Evolutionary conservation across 2,888 invertebrate genomes (phyloP).

Genomic region (Pegoplata infirma): DNA sequence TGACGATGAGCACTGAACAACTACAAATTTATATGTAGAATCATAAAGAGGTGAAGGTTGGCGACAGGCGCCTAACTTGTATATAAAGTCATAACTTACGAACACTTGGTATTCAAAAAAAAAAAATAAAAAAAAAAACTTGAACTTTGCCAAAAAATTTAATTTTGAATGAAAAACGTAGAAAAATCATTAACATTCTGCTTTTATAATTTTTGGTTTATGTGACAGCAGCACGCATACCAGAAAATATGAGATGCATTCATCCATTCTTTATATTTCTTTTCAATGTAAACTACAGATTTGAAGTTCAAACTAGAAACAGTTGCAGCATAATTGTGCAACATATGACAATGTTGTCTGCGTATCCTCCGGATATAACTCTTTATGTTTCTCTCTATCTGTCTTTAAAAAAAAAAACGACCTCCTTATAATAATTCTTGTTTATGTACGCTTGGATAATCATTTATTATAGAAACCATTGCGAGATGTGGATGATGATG

Average conservation of each 20-base stretch:
- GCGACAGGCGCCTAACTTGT: constrained; percentile 73
- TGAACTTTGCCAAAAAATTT: constrained; percentile 66
- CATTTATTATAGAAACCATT: background rate
- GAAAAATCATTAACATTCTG: constrained; percentile 45
- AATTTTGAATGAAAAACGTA: constrained; percentile 38
- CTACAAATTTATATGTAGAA: constrained; percentile 19
- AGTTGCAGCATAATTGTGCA: background rate
- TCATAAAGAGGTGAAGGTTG: constrained; percentile 74
- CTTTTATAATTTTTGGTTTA: constrained; percentile 36
- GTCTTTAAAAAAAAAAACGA: no score
- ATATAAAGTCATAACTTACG: background rate
- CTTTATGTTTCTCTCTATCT: no score
- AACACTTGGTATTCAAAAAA: background rate
- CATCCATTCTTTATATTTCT: background rate
- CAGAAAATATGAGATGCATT: background rate
- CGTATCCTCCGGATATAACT: constrained; percentile 9
- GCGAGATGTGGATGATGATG: constrained; percentile 13
- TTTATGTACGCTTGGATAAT: background rate
- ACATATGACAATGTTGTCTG: background rate
- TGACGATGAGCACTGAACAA: constrained; percentile 39
- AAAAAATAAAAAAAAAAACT: constrained; percentile 55
- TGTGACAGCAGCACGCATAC: constrained; percentile 51
- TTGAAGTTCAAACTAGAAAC: constrained; percentile 28
- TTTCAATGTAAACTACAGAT: constrained; percentile 36
- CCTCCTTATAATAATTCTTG: background rate